Percentiles rank a stretch among this genome's conserved stretches.
These are phyloP conservation scores for Geotrypetes seraphini DNA, from an alignment of 2,797 vertebrate species.

Conservation along the genomic window DNA sequence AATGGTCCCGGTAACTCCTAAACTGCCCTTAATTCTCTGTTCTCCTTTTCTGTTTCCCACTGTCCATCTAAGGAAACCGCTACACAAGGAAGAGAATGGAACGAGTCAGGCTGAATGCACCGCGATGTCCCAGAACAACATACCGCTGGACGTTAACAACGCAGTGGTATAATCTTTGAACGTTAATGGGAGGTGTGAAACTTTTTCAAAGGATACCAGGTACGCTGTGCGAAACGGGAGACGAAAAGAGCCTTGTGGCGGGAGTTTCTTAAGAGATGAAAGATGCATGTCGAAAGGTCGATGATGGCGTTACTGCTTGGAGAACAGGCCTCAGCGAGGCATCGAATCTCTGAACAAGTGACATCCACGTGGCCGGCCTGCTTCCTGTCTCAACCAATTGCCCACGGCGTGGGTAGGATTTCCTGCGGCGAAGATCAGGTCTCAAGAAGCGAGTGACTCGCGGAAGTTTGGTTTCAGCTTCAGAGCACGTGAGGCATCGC, in stretches of 20 bases:
- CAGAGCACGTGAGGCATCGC: background rate
- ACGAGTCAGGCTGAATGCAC: slow-evolving; percentile 81
- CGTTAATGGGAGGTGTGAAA: slow-evolving; percentile 24
- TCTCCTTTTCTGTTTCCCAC: background rate
- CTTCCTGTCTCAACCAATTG: background rate
- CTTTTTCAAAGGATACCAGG: slow-evolving; percentile 27
- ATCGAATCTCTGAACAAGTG: slow-evolving; percentile 57
- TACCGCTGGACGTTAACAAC: slow-evolving; percentile 71
- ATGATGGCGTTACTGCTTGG: slow-evolving; percentile 39
- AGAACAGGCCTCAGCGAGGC: slow-evolving; percentile 43
- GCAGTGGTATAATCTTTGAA: slow-evolving; percentile 63
- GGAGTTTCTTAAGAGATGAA: slow-evolving; percentile 41
- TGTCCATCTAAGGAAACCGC: slow-evolving; percentile 75
- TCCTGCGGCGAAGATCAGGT: slow-evolving; percentile 11
- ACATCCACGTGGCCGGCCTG: slow-evolving; percentile 1
- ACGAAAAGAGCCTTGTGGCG: slow-evolving; percentile 43
- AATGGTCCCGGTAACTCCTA: too few relatives aligned
- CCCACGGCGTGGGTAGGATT: slow-evolving; percentile 4
- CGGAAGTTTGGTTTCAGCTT: slow-evolving; percentile 2
- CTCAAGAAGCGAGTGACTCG: slow-evolving; percentile 3
- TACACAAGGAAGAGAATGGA: slow-evolving; percentile 88
- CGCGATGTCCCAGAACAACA: slow-evolving; percentile 84
- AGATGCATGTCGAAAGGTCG: slow-evolving; percentile 13
- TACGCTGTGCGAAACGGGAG: slow-evolving; percentile 37
- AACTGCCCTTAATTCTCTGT: too few relatives aligned